Conservation (phyloP, 2,888 invertebrate species). For the Thumatha senex region DNA sequence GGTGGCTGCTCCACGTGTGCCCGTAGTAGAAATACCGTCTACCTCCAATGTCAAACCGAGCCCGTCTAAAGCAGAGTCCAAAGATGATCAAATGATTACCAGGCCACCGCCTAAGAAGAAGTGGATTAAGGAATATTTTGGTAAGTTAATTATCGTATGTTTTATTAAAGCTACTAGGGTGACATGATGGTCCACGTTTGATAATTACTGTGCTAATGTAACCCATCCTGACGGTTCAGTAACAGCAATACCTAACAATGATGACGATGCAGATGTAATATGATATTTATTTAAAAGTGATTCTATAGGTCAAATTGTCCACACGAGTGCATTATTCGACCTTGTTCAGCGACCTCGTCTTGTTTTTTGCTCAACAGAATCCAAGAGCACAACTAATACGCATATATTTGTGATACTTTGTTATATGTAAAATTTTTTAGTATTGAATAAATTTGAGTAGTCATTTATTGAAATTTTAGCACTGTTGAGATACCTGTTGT, state of each 20-base stretch:
- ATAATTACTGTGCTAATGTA: not conserved
- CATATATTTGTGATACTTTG: slow-evolving; percentile 28
- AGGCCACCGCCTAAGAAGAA: slow-evolving; percentile 88
- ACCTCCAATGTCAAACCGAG: slow-evolving; percentile 48
- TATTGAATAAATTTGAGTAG: not conserved
- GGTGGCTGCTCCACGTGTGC: slow-evolving; percentile 45
- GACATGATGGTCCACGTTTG: too few species aligned
- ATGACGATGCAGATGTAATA: slow-evolving; percentile 6
- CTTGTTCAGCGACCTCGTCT: slow-evolving; percentile 57
- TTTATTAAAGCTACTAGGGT: not conserved
- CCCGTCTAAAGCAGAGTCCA: slow-evolving; percentile 51
- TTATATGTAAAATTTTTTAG: slow-evolving; percentile 5
- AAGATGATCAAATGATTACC: slow-evolving; percentile 52
- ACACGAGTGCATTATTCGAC: slow-evolving; percentile 46
- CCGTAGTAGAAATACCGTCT: slow-evolving; percentile 48
- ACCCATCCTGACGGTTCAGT: slow-evolving; percentile 1
- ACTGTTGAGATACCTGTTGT: too few species aligned
- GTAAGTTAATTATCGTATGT: slow-evolving; percentile 60
- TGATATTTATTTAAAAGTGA: slow-evolving; percentile 26
- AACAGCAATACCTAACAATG: not conserved
- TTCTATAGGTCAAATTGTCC: slow-evolving; percentile 33
- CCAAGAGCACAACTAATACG: slow-evolving; percentile 46
- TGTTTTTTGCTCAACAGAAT: slow-evolving; percentile 54
- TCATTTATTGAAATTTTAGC: too few species aligned
- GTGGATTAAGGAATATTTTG: slow-evolving; percentile 88